Evolutionary conservation across 2,113 vertebrate species (phyloP), one percentile per base, ranked within the genome.

Genomic region (Urocolius indicus): DNA sequence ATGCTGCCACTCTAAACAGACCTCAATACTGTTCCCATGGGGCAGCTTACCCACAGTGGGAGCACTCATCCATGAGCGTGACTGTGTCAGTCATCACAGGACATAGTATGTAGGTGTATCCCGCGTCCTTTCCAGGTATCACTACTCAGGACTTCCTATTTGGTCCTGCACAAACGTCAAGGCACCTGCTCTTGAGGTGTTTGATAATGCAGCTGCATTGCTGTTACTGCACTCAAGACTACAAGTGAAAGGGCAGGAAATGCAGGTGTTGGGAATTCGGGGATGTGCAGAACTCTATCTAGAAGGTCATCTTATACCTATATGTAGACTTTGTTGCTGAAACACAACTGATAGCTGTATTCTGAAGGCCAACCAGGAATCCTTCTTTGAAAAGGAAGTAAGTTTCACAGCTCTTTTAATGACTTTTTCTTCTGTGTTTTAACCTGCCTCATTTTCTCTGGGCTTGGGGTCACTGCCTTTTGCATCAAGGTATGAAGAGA

Each of bases 81-180:
- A 18, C 14, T 38, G 36, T 2, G 0, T 16, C 49, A 38, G 49
- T 52, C 81, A 23, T 38, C 34, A 8, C 8, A 7, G n/a, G 52
- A 16, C 67, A 4, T 17, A 1, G 36, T 24, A 1, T 9, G 20
- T 67, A 43, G 46, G 13, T 69, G 26, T 79, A 43, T 65, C 58
- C 48, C 32, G 8, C 1, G 1, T 18, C 8, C 83, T n/a, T 48
- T 38, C 13, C 34, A 49, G 36, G 1, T 45, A 5, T 5, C 23
- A 6, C 19, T 32, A 2, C 8, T 18, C 63, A 52, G 16, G 46
- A 21, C 46, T 86, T 92, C 41, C 22, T 10, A 13, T 58, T 59
- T 29, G 26, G 7, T 67, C 34, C 45, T 79, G 49, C 21, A 43
- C 46, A 55, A 63, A 29, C 43, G 49, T 48, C 71, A 55, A 36